These are phyloP conservation scores for Ataeniobius toweri DNA, from an alignment of 2,797 vertebrate genomes.

Conservation along the genomic window DNA sequence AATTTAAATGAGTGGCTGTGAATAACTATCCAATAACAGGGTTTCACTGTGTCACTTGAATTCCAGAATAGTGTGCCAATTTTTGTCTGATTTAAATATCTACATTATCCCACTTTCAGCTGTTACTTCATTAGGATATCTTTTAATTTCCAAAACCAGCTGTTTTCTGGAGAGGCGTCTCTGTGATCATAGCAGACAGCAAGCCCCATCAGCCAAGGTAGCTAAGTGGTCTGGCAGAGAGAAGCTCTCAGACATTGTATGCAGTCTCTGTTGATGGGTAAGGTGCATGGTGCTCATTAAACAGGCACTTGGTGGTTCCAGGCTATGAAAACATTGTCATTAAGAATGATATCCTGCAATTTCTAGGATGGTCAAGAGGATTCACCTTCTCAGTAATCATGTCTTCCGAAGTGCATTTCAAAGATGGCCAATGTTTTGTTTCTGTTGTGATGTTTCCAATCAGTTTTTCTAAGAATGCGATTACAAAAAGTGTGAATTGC, in stretches of 20 bases:
- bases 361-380: constrained; percentile 3
- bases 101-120: constrained; percentile 34
- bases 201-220: constrained; percentile 26
- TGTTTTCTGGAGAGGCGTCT: constrained; percentile 31
- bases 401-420: not conserved
- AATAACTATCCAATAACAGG: not conserved
- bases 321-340: constrained; percentile 19
- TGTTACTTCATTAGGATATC: constrained; percentile 38
- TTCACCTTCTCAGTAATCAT: not conserved
- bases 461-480: not conserved
- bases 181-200: constrained; percentile 37
- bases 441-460: not conserved
- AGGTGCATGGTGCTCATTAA: constrained; percentile 11
- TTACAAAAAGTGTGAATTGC: not conserved
- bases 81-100: constrained; percentile 31
- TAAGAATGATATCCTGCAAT: constrained; percentile 6
- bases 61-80: constrained; percentile 4
- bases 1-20: not conserved
- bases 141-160: constrained; percentile 41
- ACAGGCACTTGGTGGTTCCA: not conserved
- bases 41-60: not conserved
- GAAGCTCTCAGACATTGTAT: constrained; percentile 6
- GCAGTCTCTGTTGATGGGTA: constrained; percentile 18
- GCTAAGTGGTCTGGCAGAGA: constrained; percentile 51
- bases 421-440: not conserved